phyloP scores from a whole-genome alignment of 2,113 vertebrate species.

The Dipodomys merriami region DNA sequence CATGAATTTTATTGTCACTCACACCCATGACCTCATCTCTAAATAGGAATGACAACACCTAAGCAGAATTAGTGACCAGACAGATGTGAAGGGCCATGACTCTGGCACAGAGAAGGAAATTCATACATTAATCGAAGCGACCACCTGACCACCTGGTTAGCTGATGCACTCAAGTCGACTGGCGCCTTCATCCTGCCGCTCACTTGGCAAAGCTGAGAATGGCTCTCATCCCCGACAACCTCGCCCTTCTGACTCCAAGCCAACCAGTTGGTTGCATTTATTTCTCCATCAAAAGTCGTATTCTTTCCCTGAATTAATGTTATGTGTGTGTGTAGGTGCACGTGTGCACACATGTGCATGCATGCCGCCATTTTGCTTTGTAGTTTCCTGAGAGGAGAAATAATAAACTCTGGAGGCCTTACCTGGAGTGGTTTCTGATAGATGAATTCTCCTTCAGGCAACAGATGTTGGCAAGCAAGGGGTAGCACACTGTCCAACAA shows the following conservation, averaged over 20 bases:
- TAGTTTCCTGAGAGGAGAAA: slow-evolving; percentile 40
- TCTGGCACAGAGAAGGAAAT: neutral
- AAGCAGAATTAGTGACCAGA: neutral
- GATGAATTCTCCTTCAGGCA: slow-evolving; percentile 63
- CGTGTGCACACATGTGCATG: too few relatives aligned
- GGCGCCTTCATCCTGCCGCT: neutral
- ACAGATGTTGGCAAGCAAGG: neutral
- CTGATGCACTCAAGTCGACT: neutral
- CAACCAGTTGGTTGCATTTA: neutral
- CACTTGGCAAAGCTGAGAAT: neutral
- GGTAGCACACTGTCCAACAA: neutral
- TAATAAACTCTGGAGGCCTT: slow-evolving; percentile 46
- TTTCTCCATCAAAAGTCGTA: neutral
- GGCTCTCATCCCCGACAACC: neutral
- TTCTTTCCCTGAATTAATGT: neutral
- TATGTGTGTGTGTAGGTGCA: too few relatives aligned
- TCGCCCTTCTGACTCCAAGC: neutral
- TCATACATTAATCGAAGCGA: too few relatives aligned
- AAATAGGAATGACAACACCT: neutral
- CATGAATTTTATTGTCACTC: neutral
- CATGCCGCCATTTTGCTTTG: neutral
- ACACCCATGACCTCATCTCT: neutral
- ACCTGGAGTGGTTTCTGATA: slow-evolving; percentile 55
- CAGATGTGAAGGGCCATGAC: neutral
- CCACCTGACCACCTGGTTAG: neutral